Evolutionary conservation across 2,888 invertebrate species (phyloP).

Genomic region (Tanytarsus gracilentus): DNA sequence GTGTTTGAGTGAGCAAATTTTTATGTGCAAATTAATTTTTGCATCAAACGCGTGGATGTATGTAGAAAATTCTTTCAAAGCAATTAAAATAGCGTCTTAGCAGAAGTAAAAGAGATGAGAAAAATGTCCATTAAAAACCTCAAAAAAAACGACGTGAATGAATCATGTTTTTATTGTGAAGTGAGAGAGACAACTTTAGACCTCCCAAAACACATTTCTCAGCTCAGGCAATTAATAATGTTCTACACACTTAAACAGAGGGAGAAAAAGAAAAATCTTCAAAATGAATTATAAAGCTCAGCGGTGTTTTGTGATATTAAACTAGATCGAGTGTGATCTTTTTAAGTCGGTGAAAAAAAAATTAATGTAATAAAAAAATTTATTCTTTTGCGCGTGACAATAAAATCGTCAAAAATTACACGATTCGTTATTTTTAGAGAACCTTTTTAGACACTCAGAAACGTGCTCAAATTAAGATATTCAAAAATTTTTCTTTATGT

Average conservation of each 20-base stretch:
- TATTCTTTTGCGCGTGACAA: not conserved
- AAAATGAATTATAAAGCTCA: constrained; percentile 16
- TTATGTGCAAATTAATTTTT: too few species aligned
- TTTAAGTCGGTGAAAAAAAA: not conserved
- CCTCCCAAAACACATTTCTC: constrained; percentile 24
- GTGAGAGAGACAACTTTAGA: constrained; percentile 3
- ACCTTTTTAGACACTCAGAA: not conserved
- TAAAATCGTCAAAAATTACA: not conserved
- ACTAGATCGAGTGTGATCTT: not conserved
- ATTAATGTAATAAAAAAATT: not conserved
- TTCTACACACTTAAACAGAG: constrained; percentile 15
- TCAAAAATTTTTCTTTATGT: not conserved
- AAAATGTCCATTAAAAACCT: too few species aligned
- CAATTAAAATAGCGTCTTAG: too few species aligned
- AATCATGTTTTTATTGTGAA: too few species aligned
- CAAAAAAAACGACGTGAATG: too few species aligned
- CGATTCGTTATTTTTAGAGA: not conserved
- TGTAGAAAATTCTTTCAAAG: too few species aligned
- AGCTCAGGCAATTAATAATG: constrained; percentile 22
- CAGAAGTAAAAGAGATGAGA: too few species aligned
- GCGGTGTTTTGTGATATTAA: not conserved
- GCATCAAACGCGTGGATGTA: too few species aligned
- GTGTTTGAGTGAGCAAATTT: too few species aligned
- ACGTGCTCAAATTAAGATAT: constrained; percentile 5
- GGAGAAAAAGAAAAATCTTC: constrained; percentile 6